Conservation (phyloP, 2,888 invertebrate genomes). For the Iphiclides podalirius region DNA sequence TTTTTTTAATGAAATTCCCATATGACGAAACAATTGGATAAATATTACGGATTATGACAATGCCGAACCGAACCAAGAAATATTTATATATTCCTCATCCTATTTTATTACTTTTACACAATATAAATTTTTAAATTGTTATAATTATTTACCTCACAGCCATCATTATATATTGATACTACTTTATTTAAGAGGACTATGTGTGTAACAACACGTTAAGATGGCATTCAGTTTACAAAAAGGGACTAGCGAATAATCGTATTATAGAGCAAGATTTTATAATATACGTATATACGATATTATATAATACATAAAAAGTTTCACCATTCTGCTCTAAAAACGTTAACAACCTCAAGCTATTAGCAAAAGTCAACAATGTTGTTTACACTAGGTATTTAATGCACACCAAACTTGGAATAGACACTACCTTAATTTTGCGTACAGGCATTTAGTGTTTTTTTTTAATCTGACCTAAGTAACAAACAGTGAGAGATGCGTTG, state of each 20-base stretch:
- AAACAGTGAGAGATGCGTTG: slow-evolving; percentile 28
- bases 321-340: slow-evolving; percentile 76
- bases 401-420: slow-evolving; percentile 67
- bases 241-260: slow-evolving; percentile 75
- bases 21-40: neutral
- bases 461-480: slow-evolving; percentile 35
- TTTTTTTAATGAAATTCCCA: neutral
- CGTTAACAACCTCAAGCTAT: slow-evolving; percentile 80
- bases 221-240: slow-evolving; percentile 75
- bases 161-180: slow-evolving; percentile 80
- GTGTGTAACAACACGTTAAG: slow-evolving; percentile 71
- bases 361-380: slow-evolving; percentile 81
- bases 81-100: slow-evolving; percentile 44
- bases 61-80: slow-evolving; percentile 33
- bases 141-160: slow-evolving; percentile 78
- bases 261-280: slow-evolving; percentile 58
- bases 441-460: slow-evolving; percentile 46
- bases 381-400: slow-evolving; percentile 74
- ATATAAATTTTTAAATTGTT: slow-evolving; percentile 78
- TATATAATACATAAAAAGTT: slow-evolving; percentile 74
- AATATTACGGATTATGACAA: slow-evolving; percentile 25
- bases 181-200: slow-evolving; percentile 75
- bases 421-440: slow-evolving; percentile 54
- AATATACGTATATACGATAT: slow-evolving; percentile 65
- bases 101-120: slow-evolving; percentile 67